Conservation (phyloP, 2,888 invertebrate species). For the Andrena marginata region DNA sequence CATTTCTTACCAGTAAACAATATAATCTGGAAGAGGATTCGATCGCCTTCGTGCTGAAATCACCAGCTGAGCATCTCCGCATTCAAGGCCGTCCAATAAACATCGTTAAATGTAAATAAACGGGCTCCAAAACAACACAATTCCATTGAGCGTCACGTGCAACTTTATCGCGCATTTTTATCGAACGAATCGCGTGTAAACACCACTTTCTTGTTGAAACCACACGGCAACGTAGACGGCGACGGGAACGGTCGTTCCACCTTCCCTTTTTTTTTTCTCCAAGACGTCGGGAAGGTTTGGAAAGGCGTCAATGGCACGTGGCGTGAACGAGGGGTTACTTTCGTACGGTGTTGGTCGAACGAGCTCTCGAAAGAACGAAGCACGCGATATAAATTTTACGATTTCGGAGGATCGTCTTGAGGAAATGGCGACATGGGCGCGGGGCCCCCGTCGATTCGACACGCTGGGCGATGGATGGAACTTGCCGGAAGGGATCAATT, state of each 20-base stretch:
- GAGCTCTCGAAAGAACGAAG: constrained; percentile 39
- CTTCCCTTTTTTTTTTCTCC: background rate
- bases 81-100: constrained; percentile 36
- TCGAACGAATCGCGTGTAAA: constrained; percentile 50
- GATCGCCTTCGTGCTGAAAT: background rate
- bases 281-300: constrained; percentile 60
- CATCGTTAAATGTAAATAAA: constrained; percentile 12
- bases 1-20: constrained; percentile 47
- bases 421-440: constrained; percentile 1
- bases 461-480: constrained; percentile 31
- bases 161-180: constrained; percentile 53
- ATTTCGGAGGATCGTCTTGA: constrained; percentile 33
- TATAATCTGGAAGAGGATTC: background rate
- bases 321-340: constrained; percentile 61
- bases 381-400: constrained; percentile 55
- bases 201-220: constrained; percentile 38
- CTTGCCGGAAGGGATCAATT: background rate
- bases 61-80: constrained; percentile 31
- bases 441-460: constrained; percentile 4
- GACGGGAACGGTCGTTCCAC: background rate
- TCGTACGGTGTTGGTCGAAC: constrained; percentile 61
- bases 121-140: constrained; percentile 31
- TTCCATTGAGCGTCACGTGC: constrained; percentile 14
- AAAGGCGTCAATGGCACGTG: constrained; percentile 82
- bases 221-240: constrained; percentile 19